phyloP scores from a whole-genome alignment of 2,113 vertebrate species.

The Phaethon lepturus region DNA sequence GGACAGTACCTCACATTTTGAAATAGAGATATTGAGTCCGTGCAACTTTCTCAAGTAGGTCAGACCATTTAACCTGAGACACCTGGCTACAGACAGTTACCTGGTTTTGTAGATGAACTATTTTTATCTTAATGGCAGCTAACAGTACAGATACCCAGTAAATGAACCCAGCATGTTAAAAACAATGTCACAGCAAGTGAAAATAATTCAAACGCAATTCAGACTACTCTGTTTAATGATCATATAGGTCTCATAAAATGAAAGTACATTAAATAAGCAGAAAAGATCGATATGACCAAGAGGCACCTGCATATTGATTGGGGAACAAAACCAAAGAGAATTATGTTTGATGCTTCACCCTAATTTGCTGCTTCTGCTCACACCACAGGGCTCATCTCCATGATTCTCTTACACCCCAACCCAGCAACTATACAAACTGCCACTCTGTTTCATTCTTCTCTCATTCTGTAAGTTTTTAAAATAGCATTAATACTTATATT shows the following conservation, averaged over 20 bases:
- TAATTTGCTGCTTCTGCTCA: neutral
- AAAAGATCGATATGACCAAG: conserved; percentile 2
- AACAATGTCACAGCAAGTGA: neutral
- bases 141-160: neutral
- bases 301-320: conserved; percentile 16
- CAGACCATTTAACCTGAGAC: neutral
- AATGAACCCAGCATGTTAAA: neutral
- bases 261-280: conserved; percentile 25
- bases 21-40: neutral
- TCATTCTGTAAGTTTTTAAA: neutral
- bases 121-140: neutral
- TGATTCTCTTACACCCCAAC: neutral
- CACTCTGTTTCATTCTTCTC: neutral
- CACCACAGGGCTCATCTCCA: neutral
- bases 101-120: neutral
- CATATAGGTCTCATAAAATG: conserved; percentile 14
- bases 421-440: neutral
- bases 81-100: neutral
- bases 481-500: neutral
- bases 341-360: neutral
- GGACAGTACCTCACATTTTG: neutral
- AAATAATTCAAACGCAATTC: conserved; percentile 35
- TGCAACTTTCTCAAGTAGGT: neutral
- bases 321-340: neutral
- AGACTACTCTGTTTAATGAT: neutral